A percentile compares a stretch with the other conserved stretches of the same genome.
phyloP scores from a whole-genome alignment of 2,797 vertebrate genomes.

The Pseudotriccus pelzelni region DNA sequence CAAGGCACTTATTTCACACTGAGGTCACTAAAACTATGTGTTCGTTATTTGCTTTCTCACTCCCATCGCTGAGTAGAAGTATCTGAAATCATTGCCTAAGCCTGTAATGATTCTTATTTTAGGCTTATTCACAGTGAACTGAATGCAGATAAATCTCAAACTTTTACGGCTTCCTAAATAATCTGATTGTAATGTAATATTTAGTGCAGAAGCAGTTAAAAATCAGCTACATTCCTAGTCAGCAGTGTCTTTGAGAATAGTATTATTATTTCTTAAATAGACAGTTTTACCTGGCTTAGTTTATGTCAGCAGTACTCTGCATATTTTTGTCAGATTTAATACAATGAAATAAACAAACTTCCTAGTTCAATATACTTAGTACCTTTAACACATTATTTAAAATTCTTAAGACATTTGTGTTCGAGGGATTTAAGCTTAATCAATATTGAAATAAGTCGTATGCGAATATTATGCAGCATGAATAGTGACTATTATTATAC shows the following conservation, averaged over 20 bases:
- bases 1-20: slow-evolving; percentile 24
- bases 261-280: neutral
- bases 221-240: neutral
- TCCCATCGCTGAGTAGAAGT: slow-evolving; percentile 29
- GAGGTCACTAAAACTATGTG: slow-evolving; percentile 49
- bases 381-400: neutral
- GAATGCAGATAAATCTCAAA: slow-evolving; percentile 38
- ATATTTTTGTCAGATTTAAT: neutral
- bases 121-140: slow-evolving; percentile 4
- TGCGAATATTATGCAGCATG: neutral
- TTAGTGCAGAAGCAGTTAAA: neutral
- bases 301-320: neutral
- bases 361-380: neutral
- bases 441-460: neutral
- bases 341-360: neutral
- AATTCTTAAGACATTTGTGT: neutral
- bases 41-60: slow-evolving; percentile 65
- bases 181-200: neutral
- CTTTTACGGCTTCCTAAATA: neutral
- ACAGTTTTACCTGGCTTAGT: neutral
- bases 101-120: slow-evolving; percentile 16
- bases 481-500: neutral
- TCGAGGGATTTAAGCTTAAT: neutral
- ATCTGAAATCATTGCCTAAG: neutral
- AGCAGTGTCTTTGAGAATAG: neutral